Conservation (phyloP, 1,140 invertebrate genomes). For the Lepidurus packardi region DNA sequence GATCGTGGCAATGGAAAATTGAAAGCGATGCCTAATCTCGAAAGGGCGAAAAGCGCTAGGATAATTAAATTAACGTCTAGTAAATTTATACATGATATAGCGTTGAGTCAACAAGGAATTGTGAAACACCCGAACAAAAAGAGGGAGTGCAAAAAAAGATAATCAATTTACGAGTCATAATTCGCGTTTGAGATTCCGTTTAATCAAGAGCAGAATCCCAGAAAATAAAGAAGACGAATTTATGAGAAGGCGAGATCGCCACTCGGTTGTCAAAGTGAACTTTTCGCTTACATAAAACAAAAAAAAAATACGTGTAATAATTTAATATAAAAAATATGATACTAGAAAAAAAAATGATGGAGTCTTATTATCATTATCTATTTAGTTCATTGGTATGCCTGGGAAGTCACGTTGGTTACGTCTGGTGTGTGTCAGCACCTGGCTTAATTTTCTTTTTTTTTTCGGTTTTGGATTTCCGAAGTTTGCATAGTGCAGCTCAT, state of each 20-base stretch:
- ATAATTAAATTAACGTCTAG: too few species aligned
- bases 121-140: too few species aligned
- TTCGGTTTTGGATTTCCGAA: not conserved
- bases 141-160: not conserved
- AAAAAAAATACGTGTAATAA: too few species aligned
- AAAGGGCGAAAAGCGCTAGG: too few species aligned
- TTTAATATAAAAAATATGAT: too few species aligned
- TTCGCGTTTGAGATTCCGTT: not conserved
- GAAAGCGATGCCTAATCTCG: too few species aligned
- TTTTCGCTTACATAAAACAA: not conserved
- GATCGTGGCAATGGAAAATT: too few species aligned
- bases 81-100: too few species aligned
- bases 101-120: too few species aligned
- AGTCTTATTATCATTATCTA: conserved; percentile 3
- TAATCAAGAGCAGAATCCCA: conserved; percentile 1
- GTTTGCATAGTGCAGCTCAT: not conserved
- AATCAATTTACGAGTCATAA: not conserved
- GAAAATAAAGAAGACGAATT: not conserved
- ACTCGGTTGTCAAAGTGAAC: not conserved
- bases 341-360: not conserved
- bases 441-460: not conserved
- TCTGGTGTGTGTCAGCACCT: not conserved
- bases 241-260: not conserved
- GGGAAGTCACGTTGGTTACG: not conserved
- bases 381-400: conserved; percentile 22